phyloP scores from a whole-genome alignment of 2,888 invertebrate species.

The Papilio protenor region DNA sequence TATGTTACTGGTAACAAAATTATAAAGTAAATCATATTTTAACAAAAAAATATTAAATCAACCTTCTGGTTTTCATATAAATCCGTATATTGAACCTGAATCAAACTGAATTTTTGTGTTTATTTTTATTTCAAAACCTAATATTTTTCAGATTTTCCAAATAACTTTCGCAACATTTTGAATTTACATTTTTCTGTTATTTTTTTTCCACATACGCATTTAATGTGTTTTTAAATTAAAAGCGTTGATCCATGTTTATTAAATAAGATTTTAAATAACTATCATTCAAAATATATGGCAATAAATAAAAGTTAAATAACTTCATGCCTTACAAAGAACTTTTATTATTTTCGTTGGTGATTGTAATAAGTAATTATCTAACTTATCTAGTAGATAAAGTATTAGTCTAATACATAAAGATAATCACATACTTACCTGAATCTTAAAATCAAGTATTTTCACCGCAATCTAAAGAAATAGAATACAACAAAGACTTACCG shows the following conservation, averaged over 20 bases:
- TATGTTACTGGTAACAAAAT: not conserved
- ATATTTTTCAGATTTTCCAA: not conserved
- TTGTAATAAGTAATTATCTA: no score
- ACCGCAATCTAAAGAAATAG: no score
- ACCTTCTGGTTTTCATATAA: not conserved
- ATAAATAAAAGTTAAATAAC: not conserved
- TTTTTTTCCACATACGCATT: not conserved
- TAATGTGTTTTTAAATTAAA: slow-evolving; percentile 3
- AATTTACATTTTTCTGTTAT: not conserved
- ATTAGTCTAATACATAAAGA: no score
- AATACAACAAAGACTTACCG: no score
- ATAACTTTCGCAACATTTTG: not conserved
- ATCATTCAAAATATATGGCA: not conserved
- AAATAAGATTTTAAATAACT: not conserved
- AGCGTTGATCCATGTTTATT: not conserved
- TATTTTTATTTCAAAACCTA: not conserved
- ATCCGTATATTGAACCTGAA: not conserved
- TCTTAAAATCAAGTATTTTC: no score
- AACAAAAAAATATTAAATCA: not conserved
- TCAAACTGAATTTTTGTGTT: not conserved
- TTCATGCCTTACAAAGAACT: not conserved
- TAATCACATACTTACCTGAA: no score
- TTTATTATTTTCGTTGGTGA: no score
- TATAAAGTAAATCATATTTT: no score
- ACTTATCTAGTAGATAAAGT: no score